Evolutionary conservation across 2,888 invertebrate genomes (phyloP).

Genomic region (Ormyrus thymus): DNA sequence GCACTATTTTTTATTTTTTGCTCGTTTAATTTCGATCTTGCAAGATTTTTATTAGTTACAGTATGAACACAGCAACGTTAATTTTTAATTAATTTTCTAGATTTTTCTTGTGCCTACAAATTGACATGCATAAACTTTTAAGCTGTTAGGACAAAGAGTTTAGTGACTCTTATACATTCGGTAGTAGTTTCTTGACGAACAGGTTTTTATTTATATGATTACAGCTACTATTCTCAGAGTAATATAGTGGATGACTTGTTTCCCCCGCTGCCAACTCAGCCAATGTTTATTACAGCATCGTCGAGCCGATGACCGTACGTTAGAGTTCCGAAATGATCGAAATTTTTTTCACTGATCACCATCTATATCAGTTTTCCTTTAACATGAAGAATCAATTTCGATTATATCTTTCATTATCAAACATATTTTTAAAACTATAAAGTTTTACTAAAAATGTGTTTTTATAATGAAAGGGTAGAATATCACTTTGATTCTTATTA

Average conservation of each 20-base stretch:
- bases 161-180: too few relatives aligned
- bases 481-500: constrained; percentile 13
- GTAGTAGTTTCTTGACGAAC: constrained; percentile 17
- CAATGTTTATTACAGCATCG: constrained; percentile 35
- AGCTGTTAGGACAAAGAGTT: too few relatives aligned
- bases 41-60: too few relatives aligned
- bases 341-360: constrained; percentile 30
- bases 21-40: too few relatives aligned
- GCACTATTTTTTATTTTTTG: not conserved
- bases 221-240: constrained; percentile 94
- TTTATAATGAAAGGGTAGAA: not conserved
- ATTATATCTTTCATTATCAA: not conserved
- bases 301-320: constrained; percentile 53
- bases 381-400: not conserved
- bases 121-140: too few relatives aligned
- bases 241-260: constrained; percentile 95
- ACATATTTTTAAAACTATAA: too few relatives aligned
- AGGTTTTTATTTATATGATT: constrained; percentile 77
- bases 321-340: constrained; percentile 44
- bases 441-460: too few relatives aligned
- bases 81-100: too few relatives aligned
- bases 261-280: constrained; percentile 78
- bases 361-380: constrained; percentile 10
- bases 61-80: too few relatives aligned
- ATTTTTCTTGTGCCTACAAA: too few relatives aligned